Evolutionary conservation across 2,888 invertebrate genomes (phyloP).

Genomic region (Drosophila falleni): DNA sequence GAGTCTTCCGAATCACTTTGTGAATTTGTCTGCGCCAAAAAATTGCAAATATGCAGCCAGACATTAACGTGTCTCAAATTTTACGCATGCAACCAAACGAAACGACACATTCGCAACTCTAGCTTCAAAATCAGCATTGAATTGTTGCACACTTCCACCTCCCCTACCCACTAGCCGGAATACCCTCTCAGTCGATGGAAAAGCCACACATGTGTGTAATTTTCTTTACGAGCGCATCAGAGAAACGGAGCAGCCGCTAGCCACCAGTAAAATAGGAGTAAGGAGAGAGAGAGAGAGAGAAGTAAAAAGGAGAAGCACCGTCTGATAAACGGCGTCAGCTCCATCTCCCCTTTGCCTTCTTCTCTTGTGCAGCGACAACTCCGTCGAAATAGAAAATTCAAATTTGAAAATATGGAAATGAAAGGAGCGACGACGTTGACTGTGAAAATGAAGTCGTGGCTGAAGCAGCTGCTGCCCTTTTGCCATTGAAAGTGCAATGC

Average conservation of each 20-base stretch:
- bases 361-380: conserved; percentile 16
- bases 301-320: conserved; percentile 31
- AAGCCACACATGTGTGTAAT: conserved; percentile 75
- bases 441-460: conserved; percentile 41
- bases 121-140: conserved; percentile 20
- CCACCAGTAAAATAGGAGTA: conserved; percentile 15
- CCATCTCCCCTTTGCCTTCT: conserved; percentile 11
- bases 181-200: conserved; percentile 22
- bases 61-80: conserved; percentile 71
- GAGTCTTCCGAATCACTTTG: conserved; percentile 31
- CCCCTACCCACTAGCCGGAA: not conserved
- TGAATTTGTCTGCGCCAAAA: conserved; percentile 50
- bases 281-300: too few relatives aligned
- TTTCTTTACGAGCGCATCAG: conserved; percentile 63
- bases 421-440: conserved; percentile 37
- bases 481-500: conserved; percentile 40
- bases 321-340: conserved; percentile 61
- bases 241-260: conserved; percentile 25
- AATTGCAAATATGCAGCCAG: conserved; percentile 71
- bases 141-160: conserved; percentile 14
- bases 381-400: conserved; percentile 72
- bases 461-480: conserved; percentile 44
- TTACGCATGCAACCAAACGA: conserved; percentile 61
- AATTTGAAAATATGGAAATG: conserved; percentile 79
- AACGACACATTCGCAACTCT: conserved; percentile 42